These are phyloP conservation scores for Epinephelus fuscoguttatus DNA, from an alignment of 2,113 vertebrate species.

Conservation along the genomic window DNA sequence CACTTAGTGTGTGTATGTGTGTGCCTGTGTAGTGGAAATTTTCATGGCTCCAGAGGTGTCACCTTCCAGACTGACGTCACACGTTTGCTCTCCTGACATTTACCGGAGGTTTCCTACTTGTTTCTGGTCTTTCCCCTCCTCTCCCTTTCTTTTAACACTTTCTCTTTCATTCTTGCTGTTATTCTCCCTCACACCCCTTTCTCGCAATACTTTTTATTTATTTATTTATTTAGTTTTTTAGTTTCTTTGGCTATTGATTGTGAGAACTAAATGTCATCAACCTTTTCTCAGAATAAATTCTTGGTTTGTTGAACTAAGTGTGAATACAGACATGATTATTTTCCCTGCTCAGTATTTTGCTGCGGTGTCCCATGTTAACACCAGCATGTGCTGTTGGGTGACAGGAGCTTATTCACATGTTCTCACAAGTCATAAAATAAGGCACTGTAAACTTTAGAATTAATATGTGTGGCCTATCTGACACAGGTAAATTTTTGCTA, in stretches of 20 bases:
- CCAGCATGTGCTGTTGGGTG: not conserved
- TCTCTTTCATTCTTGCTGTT: constrained; percentile 35
- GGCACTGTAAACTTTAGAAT: not conserved
- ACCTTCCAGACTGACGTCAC: constrained; percentile 65
- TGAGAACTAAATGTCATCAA: not conserved
- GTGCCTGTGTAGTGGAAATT: constrained; percentile 79
- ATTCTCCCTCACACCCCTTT: not conserved
- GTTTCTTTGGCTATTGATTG: not conserved
- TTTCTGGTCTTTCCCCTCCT: constrained; percentile 38
- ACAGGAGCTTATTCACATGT: constrained; percentile 1
- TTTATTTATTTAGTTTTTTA: not conserved
- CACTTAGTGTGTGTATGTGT: constrained; percentile 10
- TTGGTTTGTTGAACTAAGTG: not conserved
- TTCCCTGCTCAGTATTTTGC: not conserved
- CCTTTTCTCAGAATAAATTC: not conserved
- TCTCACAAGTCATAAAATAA: not conserved
- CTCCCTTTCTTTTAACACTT: constrained; percentile 30
- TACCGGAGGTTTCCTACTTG: constrained; percentile 76
- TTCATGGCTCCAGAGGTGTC: constrained; percentile 76
- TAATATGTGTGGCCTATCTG: not conserved
- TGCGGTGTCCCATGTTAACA: not conserved
- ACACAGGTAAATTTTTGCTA: too few species aligned
- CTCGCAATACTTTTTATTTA: not conserved
- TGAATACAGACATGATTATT: not conserved
- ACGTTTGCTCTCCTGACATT: constrained; percentile 49